A percentile compares a stretch with the other conserved stretches of the same genome.
Conservation (phyloP, 2,797 vertebrate genomes). For the Brotula barbata region DNA sequence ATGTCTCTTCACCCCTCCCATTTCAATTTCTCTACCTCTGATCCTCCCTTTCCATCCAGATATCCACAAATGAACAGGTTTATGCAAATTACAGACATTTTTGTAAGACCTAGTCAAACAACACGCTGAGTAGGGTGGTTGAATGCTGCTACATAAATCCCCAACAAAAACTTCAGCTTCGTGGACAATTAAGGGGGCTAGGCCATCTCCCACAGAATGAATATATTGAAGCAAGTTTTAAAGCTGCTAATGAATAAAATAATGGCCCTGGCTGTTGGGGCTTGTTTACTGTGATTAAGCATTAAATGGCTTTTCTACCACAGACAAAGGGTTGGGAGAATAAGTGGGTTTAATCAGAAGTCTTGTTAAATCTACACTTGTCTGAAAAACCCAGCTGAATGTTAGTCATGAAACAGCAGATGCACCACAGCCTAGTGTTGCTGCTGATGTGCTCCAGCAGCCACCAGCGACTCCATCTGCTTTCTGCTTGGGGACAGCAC, state of each 20-base stretch:
- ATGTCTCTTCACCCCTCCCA: no score
- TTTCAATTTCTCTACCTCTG: constrained; percentile 7
- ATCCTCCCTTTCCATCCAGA: constrained; percentile 12
- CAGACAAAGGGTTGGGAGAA: constrained; percentile 40
- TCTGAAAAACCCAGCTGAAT: constrained; percentile 28
- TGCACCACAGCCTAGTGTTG: background rate
- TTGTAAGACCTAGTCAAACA: constrained; percentile 12
- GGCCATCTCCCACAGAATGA: constrained; percentile 25
- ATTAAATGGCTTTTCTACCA: constrained; percentile 45
- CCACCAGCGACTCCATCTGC: background rate
- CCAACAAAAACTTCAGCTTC: constrained; percentile 22
- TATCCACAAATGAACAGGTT: constrained; percentile 27
- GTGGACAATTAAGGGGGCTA: constrained; percentile 21
- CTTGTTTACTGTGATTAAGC: constrained; percentile 36
- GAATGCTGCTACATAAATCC: constrained; percentile 7
- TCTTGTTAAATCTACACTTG: constrained; percentile 41
- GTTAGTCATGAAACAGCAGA: constrained; percentile 9
- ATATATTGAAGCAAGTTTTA: constrained; percentile 16
- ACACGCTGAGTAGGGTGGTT: background rate
- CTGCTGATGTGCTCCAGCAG: background rate
- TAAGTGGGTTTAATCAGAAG: constrained; percentile 31
- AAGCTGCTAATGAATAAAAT: constrained; percentile 27
- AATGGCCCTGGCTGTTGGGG: constrained; percentile 27
- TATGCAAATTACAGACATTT: constrained; percentile 36
- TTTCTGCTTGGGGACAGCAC: constrained; percentile 31